These are phyloP conservation scores for Micoletzkya japonica DNA, from an alignment of 2,888 invertebrate genomes.

Conservation along the genomic window DNA sequence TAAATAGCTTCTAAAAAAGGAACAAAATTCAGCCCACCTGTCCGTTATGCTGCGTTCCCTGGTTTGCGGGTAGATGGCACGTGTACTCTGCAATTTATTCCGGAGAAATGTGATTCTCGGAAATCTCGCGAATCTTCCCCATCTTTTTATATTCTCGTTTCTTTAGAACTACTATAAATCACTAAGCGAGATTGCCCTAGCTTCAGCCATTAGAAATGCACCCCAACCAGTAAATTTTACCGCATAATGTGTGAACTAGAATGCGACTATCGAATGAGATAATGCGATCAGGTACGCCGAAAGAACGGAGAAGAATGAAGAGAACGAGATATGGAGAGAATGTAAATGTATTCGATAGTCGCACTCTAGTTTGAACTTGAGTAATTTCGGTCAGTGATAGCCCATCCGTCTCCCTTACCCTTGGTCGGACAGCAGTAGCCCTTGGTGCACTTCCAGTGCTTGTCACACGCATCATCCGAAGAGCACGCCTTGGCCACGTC, in stretches of 20 bases:
- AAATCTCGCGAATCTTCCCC: background rate
- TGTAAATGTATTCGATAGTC: no score
- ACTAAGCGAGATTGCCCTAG: background rate
- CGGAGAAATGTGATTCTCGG: background rate
- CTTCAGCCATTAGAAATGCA: background rate
- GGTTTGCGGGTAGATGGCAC: constrained; percentile 26
- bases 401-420: no score
- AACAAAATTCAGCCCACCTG: background rate
- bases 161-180: background rate
- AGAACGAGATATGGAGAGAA: no score
- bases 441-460: constrained; percentile 9
- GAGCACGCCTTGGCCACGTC: constrained; percentile 25
- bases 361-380: no score
- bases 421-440: constrained; percentile 18
- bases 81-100: constrained; percentile 14
- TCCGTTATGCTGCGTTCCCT: constrained; percentile 23
- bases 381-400: no score
- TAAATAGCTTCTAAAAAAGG: background rate
- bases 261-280: no score
- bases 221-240: no score
- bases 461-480: constrained; percentile 1
- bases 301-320: no score
- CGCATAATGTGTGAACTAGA: no score
- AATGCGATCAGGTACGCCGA: no score
- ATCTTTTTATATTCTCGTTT: background rate